Conservation (phyloP, 2,113 vertebrate genomes). For the Cryptotis parvus region DNA sequence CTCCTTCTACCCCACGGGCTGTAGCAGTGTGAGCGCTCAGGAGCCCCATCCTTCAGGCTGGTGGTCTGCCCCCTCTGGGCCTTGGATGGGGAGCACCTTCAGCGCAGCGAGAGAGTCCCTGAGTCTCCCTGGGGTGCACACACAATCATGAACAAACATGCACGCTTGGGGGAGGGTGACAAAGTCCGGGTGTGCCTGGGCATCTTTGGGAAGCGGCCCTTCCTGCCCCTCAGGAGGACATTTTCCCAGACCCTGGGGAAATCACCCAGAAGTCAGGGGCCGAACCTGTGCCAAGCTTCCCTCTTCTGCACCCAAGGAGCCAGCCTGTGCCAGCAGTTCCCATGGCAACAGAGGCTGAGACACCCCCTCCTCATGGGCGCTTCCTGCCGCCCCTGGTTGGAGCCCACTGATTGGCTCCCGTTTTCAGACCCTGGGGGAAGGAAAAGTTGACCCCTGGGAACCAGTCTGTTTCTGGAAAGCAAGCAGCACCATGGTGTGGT, state of each 20-base stretch:
- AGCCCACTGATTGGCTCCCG: slow-evolving; percentile 30
- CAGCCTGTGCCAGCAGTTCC: slow-evolving; percentile 74
- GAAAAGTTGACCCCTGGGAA: neutral
- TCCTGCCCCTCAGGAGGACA: neutral
- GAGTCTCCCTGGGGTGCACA: no score
- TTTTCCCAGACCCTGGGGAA: neutral
- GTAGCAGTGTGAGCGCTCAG: neutral
- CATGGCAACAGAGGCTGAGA: slow-evolving; percentile 77
- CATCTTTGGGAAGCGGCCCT: neutral
- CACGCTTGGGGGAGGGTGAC: neutral
- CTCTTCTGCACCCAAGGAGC: slow-evolving; percentile 51
- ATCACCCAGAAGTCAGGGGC: slow-evolving; percentile 41
- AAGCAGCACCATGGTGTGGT: neutral
- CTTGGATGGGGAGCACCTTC: neutral
- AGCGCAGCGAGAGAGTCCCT: neutral
- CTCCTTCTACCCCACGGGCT: neutral
- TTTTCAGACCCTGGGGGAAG: neutral
- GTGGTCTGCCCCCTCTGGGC: neutral
- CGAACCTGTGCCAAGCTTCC: slow-evolving; percentile 67
- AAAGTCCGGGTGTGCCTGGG: neutral
- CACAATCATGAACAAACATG: no score
- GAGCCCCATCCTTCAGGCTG: neutral
- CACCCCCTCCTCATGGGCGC: slow-evolving; percentile 17
- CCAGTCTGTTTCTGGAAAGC: neutral
- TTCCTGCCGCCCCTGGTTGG: neutral